Evolutionary conservation across 2,888 invertebrate genomes (phyloP).

Genomic region (Apotomis betuletana): DNA sequence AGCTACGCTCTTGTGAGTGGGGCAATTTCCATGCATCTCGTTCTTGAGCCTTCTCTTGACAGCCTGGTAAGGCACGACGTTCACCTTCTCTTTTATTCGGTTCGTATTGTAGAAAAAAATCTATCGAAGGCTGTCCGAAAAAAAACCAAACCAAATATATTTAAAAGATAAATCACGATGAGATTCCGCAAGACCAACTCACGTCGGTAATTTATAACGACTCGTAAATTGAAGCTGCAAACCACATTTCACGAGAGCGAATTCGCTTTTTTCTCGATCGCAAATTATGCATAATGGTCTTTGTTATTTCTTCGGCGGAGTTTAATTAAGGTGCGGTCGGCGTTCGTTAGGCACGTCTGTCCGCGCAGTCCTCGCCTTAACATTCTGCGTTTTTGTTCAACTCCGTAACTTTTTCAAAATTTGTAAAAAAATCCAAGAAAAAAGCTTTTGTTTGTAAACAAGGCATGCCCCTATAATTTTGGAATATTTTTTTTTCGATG

Average conservation of each 20-base stretch:
- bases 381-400: background rate
- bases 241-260: background rate
- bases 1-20: too few species aligned
- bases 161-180: background rate
- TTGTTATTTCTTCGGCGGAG: background rate
- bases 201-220: background rate
- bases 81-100: too few species aligned
- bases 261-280: constrained; percentile 4
- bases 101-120: too few species aligned
- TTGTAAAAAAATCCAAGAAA: too few species aligned
- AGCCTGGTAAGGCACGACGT: too few species aligned
- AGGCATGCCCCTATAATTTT: too few species aligned
- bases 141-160: too few species aligned
- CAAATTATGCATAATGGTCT: constrained; percentile 14
- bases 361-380: constrained; percentile 4
- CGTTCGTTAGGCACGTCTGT: constrained; percentile 34
- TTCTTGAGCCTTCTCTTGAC: too few species aligned
- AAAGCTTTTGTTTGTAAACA: too few species aligned
- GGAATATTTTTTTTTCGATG: too few species aligned
- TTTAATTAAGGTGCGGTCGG: constrained; percentile 19
- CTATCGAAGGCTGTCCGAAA: too few species aligned
- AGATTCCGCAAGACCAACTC: background rate
- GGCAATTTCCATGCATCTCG: too few species aligned
- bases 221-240: background rate
- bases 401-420: background rate